A percentile compares a stretch with the other conserved stretches of the same genome.
These are phyloP conservation scores for Anolis sagrei DNA, from an alignment of 2,113 vertebrate genomes.

Conservation along the genomic window DNA sequence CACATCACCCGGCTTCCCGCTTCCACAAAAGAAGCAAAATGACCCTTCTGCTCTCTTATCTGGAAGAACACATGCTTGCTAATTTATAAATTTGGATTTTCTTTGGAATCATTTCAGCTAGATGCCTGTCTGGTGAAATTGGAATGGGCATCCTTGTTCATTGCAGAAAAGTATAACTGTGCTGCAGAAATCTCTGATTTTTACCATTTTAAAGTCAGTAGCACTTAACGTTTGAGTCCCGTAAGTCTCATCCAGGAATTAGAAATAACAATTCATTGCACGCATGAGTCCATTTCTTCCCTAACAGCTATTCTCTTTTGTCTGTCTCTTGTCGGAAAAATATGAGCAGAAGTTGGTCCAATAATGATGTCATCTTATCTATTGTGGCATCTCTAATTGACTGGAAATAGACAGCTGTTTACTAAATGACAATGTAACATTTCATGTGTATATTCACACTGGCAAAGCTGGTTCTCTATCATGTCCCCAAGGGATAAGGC, in stretches of 20 bases:
- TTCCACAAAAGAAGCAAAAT: background rate
- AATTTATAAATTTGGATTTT: conserved; percentile 7
- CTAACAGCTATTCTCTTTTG: background rate
- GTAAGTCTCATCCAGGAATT: background rate
- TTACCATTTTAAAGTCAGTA: fast-evolving
- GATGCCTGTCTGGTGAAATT: background rate
- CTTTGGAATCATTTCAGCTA: background rate
- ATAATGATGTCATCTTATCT: background rate
- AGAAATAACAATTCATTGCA: no score
- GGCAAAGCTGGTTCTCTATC: background rate
- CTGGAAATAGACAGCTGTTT: background rate
- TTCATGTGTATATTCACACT: background rate
- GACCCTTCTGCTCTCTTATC: conserved; percentile 20
- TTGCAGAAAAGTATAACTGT: background rate
- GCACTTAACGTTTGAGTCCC: background rate
- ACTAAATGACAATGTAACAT: background rate
- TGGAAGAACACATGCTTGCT: background rate
- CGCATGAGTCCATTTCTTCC: background rate
- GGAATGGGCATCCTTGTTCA: background rate
- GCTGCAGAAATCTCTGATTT: conserved; percentile 29
- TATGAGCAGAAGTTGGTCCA: background rate
- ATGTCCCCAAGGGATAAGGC: background rate
- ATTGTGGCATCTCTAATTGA: background rate
- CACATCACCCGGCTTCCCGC: background rate
- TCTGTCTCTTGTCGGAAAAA: background rate